Base-by-base conservation (phyloP, 2,797 vertebrate species). In the Spinus olivaceus region DNA sequence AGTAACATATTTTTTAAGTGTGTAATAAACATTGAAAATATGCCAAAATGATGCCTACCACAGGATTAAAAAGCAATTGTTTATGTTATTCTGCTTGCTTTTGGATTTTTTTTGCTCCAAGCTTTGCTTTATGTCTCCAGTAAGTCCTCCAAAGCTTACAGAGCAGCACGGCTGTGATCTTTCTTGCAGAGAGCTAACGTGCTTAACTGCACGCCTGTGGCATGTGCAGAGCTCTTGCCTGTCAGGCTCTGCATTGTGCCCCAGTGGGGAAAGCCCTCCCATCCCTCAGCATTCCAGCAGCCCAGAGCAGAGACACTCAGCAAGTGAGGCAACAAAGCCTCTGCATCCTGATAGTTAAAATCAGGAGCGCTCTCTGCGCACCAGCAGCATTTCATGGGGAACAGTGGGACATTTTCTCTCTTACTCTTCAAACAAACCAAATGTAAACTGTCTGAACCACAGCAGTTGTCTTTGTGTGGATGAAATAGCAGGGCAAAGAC, bases 361-460 rank as follows among this genome's bases (percentile, higher is more conserved):
- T 74, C 64, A 51, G 56, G 41, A 88, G 56, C 33, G 5, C 42
- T 94, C 35, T 95, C 83, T 44, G 30, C 73, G 91, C 91, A 92
- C 81, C 92, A 82, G 39, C 70, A 87, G 64, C 33, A 6, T 32
- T 59, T 83, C 86, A 35, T 25, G 95, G 88, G 80, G 83, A 93
- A 65, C 94, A 93, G 84, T 88, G 86, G 92, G 77, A 82, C 50
- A 17, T 95, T 79, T 94, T 97, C 88, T 94, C 64, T 81, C 53
- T 81, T 95, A 78, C 70, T 94, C 91, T 98, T 95, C 94, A 96
- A 96, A 90, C 94, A 87, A 90, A 91, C 94, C 96, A 97, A 97
- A 98, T 96, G 94, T 97, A 98, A 98, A 98, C 97, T 97, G 96
- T 96, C 96, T 97, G 89, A 97, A 98, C 98, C 98, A 97, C 98